Base-by-base conservation (phyloP, 1,140 invertebrate species). In the Telenomus remus region DNA sequence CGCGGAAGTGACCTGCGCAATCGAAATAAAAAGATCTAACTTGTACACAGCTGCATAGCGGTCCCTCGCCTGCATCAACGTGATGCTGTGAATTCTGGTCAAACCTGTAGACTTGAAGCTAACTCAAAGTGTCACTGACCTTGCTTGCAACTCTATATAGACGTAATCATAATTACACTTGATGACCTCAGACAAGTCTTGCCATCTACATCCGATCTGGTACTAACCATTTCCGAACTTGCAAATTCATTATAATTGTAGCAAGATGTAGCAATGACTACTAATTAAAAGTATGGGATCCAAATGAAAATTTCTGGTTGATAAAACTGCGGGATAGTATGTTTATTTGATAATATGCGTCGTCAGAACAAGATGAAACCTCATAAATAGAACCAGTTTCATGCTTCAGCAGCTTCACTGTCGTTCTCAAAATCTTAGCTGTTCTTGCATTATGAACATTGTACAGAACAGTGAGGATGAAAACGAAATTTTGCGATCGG, bases 71-170 rank as follows among this genome's bases (percentile, higher is more conserved):
- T 69, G 49, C 70, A 71, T 66, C 64, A 64, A 73, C 59, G 48
- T 63, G 59, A 64, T 65, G 68, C 60, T 59, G 76, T 79, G 79
- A 83, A 85, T 86, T 86, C 85, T 79, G 79, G 84, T 84, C 81
- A 85, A 83, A 86, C 84, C 82, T 85, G 85, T 85, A 82, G 70
- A 72, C 75, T 46, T 60, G 19, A 66, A 51, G 74, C 60, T 61
- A 66, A 76, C 53, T 77, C 69, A 39, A 61, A 79, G 84, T 84
- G 84, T 84, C 84, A 86, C 78, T 84, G 84, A 84, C 82, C 84
- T 81, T 60, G 56, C 55, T 35, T 27, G 64, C 8, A 39, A n/a
- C 3, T 3, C 37, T 39, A 6, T n/a, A 68, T 57, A 39, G 27
- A 16, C 51, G 15, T 27, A 27, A 27, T 27, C 6, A 27, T 27